phyloP scores from a whole-genome alignment of 2,797 vertebrate genomes.

The Mergus octosetaceus region DNA sequence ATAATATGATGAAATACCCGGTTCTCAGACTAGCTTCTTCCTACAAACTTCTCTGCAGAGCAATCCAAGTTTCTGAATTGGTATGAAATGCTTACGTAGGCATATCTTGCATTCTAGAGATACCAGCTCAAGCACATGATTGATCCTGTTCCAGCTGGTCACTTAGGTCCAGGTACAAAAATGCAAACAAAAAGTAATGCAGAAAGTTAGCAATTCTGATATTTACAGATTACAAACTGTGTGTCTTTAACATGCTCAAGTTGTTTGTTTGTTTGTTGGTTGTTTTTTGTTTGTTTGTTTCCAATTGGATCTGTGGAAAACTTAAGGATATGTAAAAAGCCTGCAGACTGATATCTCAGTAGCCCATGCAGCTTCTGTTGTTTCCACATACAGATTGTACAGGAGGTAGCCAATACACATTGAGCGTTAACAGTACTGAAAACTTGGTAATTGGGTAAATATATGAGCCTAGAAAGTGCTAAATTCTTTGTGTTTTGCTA shows the following conservation, averaged over 20 bases:
- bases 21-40: neutral
- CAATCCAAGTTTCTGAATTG: neutral
- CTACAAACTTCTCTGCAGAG: neutral
- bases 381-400: neutral
- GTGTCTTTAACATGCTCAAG: neutral
- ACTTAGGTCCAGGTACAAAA: neutral
- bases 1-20: neutral
- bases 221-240: neutral
- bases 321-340: neutral
- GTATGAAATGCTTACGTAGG: neutral
- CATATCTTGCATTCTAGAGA: neutral
- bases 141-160: neutral
- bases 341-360: neutral
- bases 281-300: neutral
- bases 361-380: rapidly evolving
- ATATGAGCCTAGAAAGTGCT: neutral
- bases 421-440: neutral
- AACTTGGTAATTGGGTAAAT: neutral
- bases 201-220: neutral
- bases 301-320: neutral
- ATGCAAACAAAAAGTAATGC: neutral
- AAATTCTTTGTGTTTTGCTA: neutral
- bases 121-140: neutral
- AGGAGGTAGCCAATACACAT: neutral
- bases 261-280: neutral